These are phyloP conservation scores for Manis pentadactyla DNA, from an alignment of 2,797 vertebrate genomes.

Conservation along the genomic window DNA sequence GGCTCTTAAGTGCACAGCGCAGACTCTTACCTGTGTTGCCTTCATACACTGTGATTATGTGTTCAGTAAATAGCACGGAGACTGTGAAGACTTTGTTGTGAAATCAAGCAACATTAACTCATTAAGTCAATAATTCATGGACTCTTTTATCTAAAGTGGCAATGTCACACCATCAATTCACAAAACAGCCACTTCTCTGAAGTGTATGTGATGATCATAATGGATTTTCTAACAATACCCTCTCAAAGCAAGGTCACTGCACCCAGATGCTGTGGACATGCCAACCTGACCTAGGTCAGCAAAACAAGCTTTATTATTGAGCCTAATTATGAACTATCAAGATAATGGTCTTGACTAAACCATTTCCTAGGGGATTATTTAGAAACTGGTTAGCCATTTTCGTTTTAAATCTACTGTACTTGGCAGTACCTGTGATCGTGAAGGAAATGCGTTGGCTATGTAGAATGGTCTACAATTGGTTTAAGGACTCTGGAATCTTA, in stretches of 20 bases:
- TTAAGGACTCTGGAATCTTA: conserved; percentile 17
- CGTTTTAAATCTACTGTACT: conserved; percentile 83
- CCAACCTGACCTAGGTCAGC: conserved; percentile 89
- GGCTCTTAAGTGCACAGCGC: conserved; percentile 65
- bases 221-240: conserved; percentile 91
- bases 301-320: conserved; percentile 90
- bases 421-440: conserved; percentile 50
- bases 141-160: conserved; percentile 93
- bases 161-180: conserved; percentile 93
- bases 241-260: conserved; percentile 89
- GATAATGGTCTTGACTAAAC: conserved; percentile 89
- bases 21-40: conserved; percentile 77
- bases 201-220: conserved; percentile 92
- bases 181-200: conserved; percentile 91
- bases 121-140: conserved; percentile 99
- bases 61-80: conserved; percentile 86
- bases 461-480: neutral
- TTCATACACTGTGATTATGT: conserved; percentile 80
- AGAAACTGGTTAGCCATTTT: conserved; percentile 87
- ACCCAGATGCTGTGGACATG: conserved; percentile 86
- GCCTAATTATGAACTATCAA: conserved; percentile 91
- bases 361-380: conserved; percentile 89
- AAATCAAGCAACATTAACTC: conserved; percentile 95
- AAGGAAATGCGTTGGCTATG: conserved; percentile 22
- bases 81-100: conserved; percentile 89